These are phyloP conservation scores for Aleiodes sp. DNA, from an alignment of 1,140 invertebrate genomes.

Conservation along the genomic window DNA sequence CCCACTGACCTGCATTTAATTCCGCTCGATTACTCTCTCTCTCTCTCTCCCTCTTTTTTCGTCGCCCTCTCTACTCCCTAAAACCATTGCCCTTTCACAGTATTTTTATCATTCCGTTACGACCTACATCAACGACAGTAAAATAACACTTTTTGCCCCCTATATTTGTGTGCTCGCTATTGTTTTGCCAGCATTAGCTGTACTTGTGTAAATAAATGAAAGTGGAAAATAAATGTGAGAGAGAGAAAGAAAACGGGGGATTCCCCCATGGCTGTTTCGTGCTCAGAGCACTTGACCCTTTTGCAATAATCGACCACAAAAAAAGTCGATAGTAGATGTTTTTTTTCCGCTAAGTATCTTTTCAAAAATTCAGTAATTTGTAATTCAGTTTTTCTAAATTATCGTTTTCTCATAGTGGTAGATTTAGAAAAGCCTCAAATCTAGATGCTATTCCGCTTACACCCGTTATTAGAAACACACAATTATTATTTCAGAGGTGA, in stretches of 20 bases:
- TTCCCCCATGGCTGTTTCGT: slow-evolving; percentile 18
- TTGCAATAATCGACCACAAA: slow-evolving; percentile 20
- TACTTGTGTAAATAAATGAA: slow-evolving; percentile 11
- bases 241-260: background rate
- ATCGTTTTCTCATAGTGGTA: background rate
- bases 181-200: background rate
- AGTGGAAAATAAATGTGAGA: background rate
- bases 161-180: background rate
- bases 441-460: background rate
- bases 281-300: slow-evolving; percentile 25
- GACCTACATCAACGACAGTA: background rate
- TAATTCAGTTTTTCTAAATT: slow-evolving; percentile 9
- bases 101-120: background rate
- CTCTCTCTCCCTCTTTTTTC: background rate
- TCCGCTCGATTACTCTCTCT: slow-evolving; percentile 16
- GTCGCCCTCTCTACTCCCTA: background rate
- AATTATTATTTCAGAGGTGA: too few species aligned
- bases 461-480: background rate
- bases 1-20: slow-evolving; percentile 34
- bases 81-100: background rate
- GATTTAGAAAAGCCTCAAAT: background rate
- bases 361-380: background rate
- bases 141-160: background rate
- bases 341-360: background rate
- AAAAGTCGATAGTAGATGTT: slow-evolving; percentile 16